Percentiles rank a stretch among this genome's conserved stretches.
These are phyloP conservation scores for Acrossocheilus wenchowensis DNA, from an alignment of 2,797 vertebrate species.

Conservation along the genomic window DNA sequence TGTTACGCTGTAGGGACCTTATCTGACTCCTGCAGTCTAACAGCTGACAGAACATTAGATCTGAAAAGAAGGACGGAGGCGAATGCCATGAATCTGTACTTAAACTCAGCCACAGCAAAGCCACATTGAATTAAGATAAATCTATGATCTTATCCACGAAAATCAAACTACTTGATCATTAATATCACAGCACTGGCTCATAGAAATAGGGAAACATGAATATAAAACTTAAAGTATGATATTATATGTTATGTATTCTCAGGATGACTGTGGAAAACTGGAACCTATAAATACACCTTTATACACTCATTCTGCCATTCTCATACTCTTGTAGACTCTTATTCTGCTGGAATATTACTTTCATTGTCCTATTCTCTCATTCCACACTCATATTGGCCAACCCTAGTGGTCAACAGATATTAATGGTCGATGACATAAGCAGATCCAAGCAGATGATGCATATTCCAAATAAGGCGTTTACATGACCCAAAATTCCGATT, in stretches of 20 bases:
- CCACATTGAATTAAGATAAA: neutral
- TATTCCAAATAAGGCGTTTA: neutral
- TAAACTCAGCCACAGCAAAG: neutral
- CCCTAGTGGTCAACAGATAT: neutral
- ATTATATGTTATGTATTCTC: neutral
- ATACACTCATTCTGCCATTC: neutral
- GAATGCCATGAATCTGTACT: neutral
- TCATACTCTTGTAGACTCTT: neutral
- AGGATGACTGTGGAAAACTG: neutral
- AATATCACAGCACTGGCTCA: neutral
- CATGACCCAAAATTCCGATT: neutral
- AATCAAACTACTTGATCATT: neutral
- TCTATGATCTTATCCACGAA: neutral
- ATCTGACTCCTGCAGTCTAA: conserved; percentile 19
- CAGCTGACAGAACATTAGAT: conserved; percentile 15
- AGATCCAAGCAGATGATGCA: neutral
- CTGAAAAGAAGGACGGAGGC: neutral
- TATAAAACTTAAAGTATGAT: neutral
- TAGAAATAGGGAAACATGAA: neutral
- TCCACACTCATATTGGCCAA: neutral
- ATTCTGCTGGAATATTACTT: neutral
- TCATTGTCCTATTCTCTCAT: neutral
- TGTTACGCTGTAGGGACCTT: conserved; percentile 13
- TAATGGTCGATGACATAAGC: neutral
- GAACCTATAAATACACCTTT: neutral